phyloP scores from a whole-genome alignment of 2,888 invertebrate species.

The Selenia dentaria region DNA sequence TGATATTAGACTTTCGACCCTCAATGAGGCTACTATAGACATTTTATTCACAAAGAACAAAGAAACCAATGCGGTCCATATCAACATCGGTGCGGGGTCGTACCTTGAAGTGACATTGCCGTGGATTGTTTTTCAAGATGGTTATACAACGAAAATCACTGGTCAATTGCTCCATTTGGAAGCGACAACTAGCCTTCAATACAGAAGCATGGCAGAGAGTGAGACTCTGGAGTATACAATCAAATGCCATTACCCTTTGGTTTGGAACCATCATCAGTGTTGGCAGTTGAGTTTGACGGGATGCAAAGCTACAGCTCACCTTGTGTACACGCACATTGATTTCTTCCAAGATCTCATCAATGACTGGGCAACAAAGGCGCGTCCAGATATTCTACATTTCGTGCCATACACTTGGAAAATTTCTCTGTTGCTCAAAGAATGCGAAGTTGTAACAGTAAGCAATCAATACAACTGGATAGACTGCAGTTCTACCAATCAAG shows the following conservation, averaged over 20 bases:
- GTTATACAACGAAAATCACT: conserved; percentile 95
- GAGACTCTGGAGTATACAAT: conserved; percentile 97
- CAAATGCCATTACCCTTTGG: conserved; percentile 94
- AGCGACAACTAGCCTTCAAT: conserved; percentile 97
- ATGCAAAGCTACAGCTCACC: conserved; percentile 96
- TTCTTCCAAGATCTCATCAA: conserved; percentile 98
- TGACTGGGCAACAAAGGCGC: conserved; percentile 98
- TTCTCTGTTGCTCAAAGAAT: conserved; percentile 95
- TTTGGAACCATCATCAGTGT: conserved; percentile 98
- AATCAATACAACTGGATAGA: conserved; percentile 99
- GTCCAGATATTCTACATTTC: conserved; percentile 96
- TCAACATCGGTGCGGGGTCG: conserved; percentile 97
- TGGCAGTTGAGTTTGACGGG: conserved; percentile 97
- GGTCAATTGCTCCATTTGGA: conserved; percentile 97
- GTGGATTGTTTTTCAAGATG: conserved; percentile 94
- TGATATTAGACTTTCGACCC: conserved; percentile 95
- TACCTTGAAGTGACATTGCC: conserved; percentile 98
- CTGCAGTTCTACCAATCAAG: conserved; percentile 97
- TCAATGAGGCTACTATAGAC: conserved; percentile 97
- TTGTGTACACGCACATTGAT: conserved; percentile 97
- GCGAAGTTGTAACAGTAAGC: conserved; percentile 96
- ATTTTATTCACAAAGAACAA: conserved; percentile 97
- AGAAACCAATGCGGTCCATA: conserved; percentile 98
- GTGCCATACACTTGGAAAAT: conserved; percentile 99
- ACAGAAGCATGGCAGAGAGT: conserved; percentile 95